Evolutionary conservation across 1,140 invertebrate genomes (phyloP).

Genomic region (Conus ventricosus): DNA sequence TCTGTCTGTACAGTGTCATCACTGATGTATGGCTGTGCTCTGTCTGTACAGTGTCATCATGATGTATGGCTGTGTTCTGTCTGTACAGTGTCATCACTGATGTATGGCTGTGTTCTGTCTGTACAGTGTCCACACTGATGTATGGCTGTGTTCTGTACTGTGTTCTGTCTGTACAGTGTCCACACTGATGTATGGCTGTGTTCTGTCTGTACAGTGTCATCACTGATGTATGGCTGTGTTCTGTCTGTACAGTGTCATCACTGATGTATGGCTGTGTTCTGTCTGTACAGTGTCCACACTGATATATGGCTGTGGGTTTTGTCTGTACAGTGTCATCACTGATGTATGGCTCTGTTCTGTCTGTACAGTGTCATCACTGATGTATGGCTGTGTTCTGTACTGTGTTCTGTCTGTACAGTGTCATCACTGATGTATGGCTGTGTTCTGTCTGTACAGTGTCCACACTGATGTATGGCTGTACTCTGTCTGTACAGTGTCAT

Average conservation of each 20-base stretch:
- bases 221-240: neutral
- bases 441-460: constrained; percentile 54
- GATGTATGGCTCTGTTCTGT: constrained; percentile 87
- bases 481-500: constrained; percentile 98
- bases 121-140: constrained; percentile 95
- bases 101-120: constrained; percentile 90
- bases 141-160: constrained; percentile 88
- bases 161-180: constrained; percentile 92
- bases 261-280: constrained; percentile 84
- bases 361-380: constrained; percentile 82
- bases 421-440: neutral
- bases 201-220: constrained; percentile 74
- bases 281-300: constrained; percentile 98
- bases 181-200: neutral
- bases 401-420: constrained; percentile 85
- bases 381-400: neutral
- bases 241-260: constrained; percentile 76
- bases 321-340: constrained; percentile 97
- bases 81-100: constrained; percentile 78
- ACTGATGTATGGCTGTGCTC: neutral
- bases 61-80: neutral
- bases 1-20: constrained; percentile 86
- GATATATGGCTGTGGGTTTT: no score
- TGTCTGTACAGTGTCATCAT: constrained; percentile 82
- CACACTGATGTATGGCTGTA: constrained; percentile 84